These are phyloP conservation scores for Meloidogyne floridensis DNA, from an alignment of 1,140 invertebrate genomes.

Conservation along the genomic window DNA sequence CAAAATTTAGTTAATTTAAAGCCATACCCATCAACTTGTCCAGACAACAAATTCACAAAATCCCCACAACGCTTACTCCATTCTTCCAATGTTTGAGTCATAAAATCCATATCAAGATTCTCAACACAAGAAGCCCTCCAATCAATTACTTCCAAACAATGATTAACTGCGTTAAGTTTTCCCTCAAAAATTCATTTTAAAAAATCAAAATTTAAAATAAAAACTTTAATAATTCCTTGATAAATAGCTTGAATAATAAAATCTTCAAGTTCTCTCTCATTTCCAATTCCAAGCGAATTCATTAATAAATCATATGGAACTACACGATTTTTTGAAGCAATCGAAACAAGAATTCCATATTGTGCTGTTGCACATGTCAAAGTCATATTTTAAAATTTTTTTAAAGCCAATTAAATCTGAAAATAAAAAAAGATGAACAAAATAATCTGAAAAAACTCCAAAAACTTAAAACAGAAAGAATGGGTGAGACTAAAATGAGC, in stretches of 20 bases:
- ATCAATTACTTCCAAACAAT: conserved; percentile 21
- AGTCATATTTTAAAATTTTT: neutral
- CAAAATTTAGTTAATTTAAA: neutral
- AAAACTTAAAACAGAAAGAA: too few relatives aligned
- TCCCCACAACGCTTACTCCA: conserved; percentile 18
- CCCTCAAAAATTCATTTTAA: neutral
- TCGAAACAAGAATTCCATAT: conserved; percentile 12
- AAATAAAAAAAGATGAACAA: too few relatives aligned
- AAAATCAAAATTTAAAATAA: neutral
- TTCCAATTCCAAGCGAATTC: conserved; percentile 24
- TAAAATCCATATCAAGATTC: conserved; percentile 20
- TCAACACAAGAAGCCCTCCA: neutral
- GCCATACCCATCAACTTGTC: conserved; percentile 1
- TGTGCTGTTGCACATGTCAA: neutral
- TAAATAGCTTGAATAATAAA: conserved; percentile 25
- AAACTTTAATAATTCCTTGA: conserved; percentile 25
- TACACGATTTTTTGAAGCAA: conserved; percentile 21
- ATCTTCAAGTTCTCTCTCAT: conserved; percentile 21
- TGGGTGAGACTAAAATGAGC: too few relatives aligned
- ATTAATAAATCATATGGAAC: conserved; percentile 19
- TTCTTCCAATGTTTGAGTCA: conserved; percentile 10
- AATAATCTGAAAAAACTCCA: too few relatives aligned
- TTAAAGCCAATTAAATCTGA: too few relatives aligned
- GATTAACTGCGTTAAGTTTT: conserved; percentile 22
- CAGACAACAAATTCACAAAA: conserved; percentile 3